phyloP scores from a whole-genome alignment of 2,113 vertebrate species.

The Cyprinodon variegatus region DNA sequence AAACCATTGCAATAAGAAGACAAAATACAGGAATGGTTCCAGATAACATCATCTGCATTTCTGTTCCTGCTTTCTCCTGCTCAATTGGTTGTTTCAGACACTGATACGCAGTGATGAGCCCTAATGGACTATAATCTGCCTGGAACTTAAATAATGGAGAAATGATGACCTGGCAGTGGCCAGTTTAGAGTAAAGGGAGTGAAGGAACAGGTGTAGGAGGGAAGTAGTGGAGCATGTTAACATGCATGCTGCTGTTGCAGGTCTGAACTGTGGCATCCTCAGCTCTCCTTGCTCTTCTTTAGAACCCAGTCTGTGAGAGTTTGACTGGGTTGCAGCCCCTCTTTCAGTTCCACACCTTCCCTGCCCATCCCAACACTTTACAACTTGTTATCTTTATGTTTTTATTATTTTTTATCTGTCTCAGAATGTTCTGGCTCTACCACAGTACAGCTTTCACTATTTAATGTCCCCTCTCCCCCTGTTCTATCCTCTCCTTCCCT shows the following conservation, averaged over 20 bases:
- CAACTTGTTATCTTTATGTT: slow-evolving; percentile 40
- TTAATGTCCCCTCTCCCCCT: slow-evolving; percentile 14
- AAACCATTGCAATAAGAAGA: slow-evolving; percentile 15
- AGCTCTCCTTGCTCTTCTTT: slow-evolving; percentile 21
- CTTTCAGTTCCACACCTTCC: slow-evolving; percentile 11
- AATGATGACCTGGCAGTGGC: slow-evolving; percentile 63
- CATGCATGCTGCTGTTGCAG: slow-evolving; percentile 30
- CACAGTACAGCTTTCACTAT: slow-evolving; percentile 31
- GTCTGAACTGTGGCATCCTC: slow-evolving; percentile 48
- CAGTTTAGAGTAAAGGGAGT: slow-evolving; percentile 36
- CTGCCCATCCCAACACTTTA: slow-evolving; percentile 11
- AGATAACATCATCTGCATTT: slow-evolving; percentile 22
- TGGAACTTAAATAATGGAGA: slow-evolving; percentile 67
- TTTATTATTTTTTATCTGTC: slow-evolving; percentile 19
- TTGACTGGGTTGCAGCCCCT: slow-evolving; percentile 7
- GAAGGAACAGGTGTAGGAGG: slow-evolving; percentile 56
- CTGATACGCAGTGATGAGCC: slow-evolving; percentile 59
- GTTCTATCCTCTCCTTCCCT: not conserved
- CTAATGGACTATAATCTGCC: slow-evolving; percentile 62
- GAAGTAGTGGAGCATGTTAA: slow-evolving; percentile 39
- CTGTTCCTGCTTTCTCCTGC: slow-evolving; percentile 57
- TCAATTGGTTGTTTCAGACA: slow-evolving; percentile 61
- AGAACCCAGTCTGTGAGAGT: slow-evolving; percentile 6
- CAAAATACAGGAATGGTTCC: slow-evolving; percentile 13
- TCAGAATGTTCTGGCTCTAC: slow-evolving; percentile 32